Evolutionary conservation across 2,888 invertebrate species (phyloP), one percentile per base, ranked within the genome.

Genomic region (Bembecia ichneumoniformis): DNA sequence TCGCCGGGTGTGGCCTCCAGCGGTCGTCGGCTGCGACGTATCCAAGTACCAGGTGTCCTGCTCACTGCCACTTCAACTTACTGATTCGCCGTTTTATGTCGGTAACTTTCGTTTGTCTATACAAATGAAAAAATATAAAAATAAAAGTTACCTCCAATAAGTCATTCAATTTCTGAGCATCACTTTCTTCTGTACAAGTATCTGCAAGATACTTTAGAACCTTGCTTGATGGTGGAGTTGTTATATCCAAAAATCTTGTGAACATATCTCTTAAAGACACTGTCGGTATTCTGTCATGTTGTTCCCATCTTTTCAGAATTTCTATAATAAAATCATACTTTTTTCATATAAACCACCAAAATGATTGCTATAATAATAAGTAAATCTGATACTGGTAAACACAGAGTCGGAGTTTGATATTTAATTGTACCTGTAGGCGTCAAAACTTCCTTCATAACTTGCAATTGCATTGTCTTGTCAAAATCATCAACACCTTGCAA

Each of bases 161-260:
- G 50, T 91, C 80, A 56, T 89, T 90, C 1, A 97, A 88, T 53
- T 91, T 88, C 51, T 90, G 88, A 55, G 90, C 90, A 58, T 97
- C 96, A 10, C 89, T 88, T 43, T 90, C 87, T 58, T 94, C 90
- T 1, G 90, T 89, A 49, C 97, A 96, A 56, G 92, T 92, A 0
- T 91, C 89, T 2, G 95, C 92, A 51, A 98, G 90, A 59, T 96
- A 91, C 59, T 94, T 92, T 13, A 98, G 83, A 50, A 98, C 83
- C 71, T 93, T 93, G 3, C 96, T 93, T 0, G 95, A 91, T 0
- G 97, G 96, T 1, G 97, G 96, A 14, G 96, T 96, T 0, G 96
- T 96, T 47, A 98, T 92, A 66, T 98, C 97, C 56, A 98, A 82
- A 76, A 94, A 97, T 58, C 95, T 88, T 3, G 93, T 91, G 58